A percentile compares a stretch with the other conserved stretches of the same genome.
phyloP scores from a whole-genome alignment of 2,888 invertebrate species.

The Tipula lateralis region DNA sequence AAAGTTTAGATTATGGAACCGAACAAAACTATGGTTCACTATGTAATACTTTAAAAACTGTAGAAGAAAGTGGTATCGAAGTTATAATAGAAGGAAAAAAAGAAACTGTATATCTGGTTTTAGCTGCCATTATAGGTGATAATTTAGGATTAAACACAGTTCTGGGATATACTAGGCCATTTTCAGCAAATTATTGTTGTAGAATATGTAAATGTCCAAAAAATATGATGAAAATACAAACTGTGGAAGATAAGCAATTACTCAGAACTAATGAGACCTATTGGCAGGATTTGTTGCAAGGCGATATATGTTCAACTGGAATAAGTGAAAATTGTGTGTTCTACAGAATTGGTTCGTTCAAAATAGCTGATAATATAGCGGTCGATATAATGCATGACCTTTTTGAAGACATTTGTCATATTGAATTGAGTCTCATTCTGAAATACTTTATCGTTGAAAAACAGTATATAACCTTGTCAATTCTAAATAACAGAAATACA shows the following conservation, averaged over 20 bases:
- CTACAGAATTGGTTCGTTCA: not conserved
- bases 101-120: not conserved
- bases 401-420: not conserved
- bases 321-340: constrained; percentile 35
- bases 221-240: too few species aligned
- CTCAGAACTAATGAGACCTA: not conserved
- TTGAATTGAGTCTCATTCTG: not conserved
- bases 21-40: constrained; percentile 28
- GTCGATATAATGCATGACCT: not conserved
- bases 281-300: not conserved
- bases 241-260: not conserved
- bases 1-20: constrained; percentile 6
- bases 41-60: constrained; percentile 14
- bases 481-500: not conserved
- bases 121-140: constrained; percentile 28
- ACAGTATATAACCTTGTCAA: not conserved
- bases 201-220: not conserved
- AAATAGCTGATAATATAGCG: not conserved
- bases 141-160: constrained; percentile 28
- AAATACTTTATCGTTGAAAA: not conserved
- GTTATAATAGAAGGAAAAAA: not conserved
- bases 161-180: not conserved
- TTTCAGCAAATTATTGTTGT: constrained; percentile 27
- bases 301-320: not conserved
- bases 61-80: constrained; percentile 32